A percentile compares a stretch with the other conserved stretches of the same genome.
phyloP scores from a whole-genome alignment of 2,113 vertebrate genomes.

The Tenebrosternarchus preto region DNA sequence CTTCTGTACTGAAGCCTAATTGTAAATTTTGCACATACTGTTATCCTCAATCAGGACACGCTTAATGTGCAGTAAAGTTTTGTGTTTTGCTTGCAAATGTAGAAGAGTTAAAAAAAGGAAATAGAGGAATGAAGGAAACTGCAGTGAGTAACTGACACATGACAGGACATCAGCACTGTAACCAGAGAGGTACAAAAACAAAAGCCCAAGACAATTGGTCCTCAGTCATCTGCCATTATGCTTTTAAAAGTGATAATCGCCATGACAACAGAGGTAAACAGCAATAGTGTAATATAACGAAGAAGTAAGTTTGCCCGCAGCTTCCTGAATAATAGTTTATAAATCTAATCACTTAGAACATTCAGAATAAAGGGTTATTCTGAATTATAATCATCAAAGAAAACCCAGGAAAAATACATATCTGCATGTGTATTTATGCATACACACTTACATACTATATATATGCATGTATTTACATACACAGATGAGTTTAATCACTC shows the following conservation, averaged over 20 bases:
- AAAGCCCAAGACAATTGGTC: constrained; percentile 1
- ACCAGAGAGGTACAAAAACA: constrained; percentile 13
- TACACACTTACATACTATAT: neutral
- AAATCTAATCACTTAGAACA: constrained; percentile 19
- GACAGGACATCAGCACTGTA: no score
- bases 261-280: constrained; percentile 62
- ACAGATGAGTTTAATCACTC: neutral
- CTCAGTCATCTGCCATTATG: constrained; percentile 33
- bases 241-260: constrained; percentile 49
- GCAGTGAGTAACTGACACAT: no score
- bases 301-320: constrained; percentile 60
- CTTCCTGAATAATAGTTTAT: constrained; percentile 61
- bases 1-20: no score
- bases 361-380: neutral
- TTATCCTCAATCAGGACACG: no score
- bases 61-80: no score
- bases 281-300: constrained; percentile 54
- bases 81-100: no score
- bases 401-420: constrained; percentile 11
- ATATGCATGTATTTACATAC: neutral
- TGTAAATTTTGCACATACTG: no score
- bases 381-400: neutral
- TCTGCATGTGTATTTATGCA: neutral
- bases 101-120: no score
- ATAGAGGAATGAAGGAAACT: no score